Conservation (phyloP, 2,888 invertebrate species). For the Kryphioiulus occultus region DNA sequence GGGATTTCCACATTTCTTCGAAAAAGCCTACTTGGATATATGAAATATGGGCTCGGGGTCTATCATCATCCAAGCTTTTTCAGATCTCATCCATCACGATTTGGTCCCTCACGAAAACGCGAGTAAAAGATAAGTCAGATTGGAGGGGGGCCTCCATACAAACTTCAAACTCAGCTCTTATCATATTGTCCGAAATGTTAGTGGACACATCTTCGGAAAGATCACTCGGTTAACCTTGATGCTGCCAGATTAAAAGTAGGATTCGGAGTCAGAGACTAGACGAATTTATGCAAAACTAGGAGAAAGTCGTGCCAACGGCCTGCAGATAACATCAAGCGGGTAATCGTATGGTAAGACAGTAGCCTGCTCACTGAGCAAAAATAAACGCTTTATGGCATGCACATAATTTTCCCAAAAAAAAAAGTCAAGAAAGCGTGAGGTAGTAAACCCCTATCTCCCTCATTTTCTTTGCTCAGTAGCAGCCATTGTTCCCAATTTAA, state of each 20-base stretch:
- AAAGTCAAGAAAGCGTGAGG: neutral
- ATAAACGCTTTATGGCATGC: conserved; percentile 26
- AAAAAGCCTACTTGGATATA: conserved; percentile 1
- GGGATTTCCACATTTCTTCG: conserved; percentile 9
- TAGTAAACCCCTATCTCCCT: conserved; percentile 8
- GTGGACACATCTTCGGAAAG: conserved; percentile 26
- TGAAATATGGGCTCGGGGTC: conserved; percentile 24
- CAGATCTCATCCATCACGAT: conserved; percentile 42
- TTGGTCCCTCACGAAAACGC: conserved; percentile 35
- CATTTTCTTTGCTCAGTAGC: neutral
- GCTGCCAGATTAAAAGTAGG: conserved; percentile 24
- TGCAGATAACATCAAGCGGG: neutral
- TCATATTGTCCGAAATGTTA: conserved; percentile 1
- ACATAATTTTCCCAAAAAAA: neutral
- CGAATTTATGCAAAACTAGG: conserved; percentile 25
- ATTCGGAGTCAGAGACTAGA: conserved; percentile 31
- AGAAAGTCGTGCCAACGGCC: conserved; percentile 35
- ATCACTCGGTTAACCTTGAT: conserved; percentile 29
- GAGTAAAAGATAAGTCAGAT: neutral
- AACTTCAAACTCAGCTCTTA: conserved; percentile 18
- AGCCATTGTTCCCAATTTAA: neutral
- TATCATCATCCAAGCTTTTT: conserved; percentile 1
- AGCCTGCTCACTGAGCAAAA: conserved; percentile 18
- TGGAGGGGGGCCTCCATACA: conserved; percentile 31
- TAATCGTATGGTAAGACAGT: neutral